Evolutionary conservation across 2,888 invertebrate species (phyloP).

Genomic region (Athetis lepigone): DNA sequence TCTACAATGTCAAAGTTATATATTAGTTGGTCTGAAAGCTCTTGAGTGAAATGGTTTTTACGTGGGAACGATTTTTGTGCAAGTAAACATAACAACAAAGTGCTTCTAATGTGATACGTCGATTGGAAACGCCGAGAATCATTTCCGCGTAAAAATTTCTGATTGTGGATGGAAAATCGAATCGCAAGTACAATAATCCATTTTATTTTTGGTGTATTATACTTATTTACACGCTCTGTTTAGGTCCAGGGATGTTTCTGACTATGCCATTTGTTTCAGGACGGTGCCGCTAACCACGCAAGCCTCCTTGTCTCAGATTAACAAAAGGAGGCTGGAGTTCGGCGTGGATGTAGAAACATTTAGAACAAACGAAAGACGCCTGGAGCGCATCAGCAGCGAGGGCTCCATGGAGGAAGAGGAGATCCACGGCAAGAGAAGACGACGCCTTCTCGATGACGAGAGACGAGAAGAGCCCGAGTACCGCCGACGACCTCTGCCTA

Average conservation of each 20-base stretch:
- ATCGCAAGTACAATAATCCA: constrained; percentile 87
- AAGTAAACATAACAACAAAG: constrained; percentile 82
- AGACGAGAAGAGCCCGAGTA: constrained; percentile 75
- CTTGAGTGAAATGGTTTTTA: constrained; percentile 91
- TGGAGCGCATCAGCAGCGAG: constrained; percentile 77
- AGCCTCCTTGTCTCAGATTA: constrained; percentile 92
- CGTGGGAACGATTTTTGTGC: constrained; percentile 91
- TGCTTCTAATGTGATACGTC: constrained; percentile 87
- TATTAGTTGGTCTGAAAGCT: constrained; percentile 89
- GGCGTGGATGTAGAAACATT: constrained; percentile 89
- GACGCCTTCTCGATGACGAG: constrained; percentile 88
- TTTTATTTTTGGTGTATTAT: constrained; percentile 70
- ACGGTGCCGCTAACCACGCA: constrained; percentile 89
- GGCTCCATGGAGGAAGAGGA: constrained; percentile 88
- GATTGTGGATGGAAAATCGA: constrained; percentile 90
- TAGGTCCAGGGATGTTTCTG: constrained; percentile 64
- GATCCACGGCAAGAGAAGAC: constrained; percentile 81
- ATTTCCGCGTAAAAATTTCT: constrained; percentile 91
- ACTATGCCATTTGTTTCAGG: constrained; percentile 84
- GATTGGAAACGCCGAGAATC: constrained; percentile 90
- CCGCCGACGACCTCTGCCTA: constrained; percentile 74
- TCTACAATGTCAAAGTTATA: constrained; percentile 72
- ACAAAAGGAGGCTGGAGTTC: constrained; percentile 93
- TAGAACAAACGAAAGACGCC: constrained; percentile 80
- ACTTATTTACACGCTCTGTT: constrained; percentile 57